A percentile compares a stretch with the other conserved stretches of the same genome.
Conservation (phyloP, 23 tunicate species). For the Ciona savignyi region DNA sequence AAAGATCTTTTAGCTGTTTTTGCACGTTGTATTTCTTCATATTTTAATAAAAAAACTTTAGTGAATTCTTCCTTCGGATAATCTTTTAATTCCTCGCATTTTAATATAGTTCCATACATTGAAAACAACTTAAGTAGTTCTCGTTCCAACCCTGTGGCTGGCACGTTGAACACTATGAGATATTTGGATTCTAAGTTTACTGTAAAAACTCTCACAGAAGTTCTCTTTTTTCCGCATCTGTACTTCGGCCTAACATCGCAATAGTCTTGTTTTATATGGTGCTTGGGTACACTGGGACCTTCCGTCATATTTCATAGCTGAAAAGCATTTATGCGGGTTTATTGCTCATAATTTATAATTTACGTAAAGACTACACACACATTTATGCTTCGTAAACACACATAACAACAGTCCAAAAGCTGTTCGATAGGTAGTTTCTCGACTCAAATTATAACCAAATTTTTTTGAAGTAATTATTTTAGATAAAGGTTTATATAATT, state of each 20-base stretch:
- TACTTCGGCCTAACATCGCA: slow-evolving; percentile 68
- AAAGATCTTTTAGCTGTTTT: slow-evolving; percentile 52
- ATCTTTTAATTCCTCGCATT: slow-evolving; percentile 33
- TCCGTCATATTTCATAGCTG: not conserved
- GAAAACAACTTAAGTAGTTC: slow-evolving; percentile 56
- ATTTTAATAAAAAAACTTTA: slow-evolving; percentile 48
- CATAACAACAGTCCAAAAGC: too few species aligned
- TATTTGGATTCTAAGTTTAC: slow-evolving; percentile 63
- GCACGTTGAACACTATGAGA: slow-evolving; percentile 43
- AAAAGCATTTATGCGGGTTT: too few species aligned
- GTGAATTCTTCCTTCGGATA: slow-evolving; percentile 75
- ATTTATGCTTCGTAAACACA: too few species aligned
- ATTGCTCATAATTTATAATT: too few species aligned
- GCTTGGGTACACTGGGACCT: slow-evolving; percentile 17
- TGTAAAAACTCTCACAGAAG: slow-evolving; percentile 84
- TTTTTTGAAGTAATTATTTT: too few species aligned
- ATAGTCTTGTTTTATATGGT: slow-evolving; percentile 66
- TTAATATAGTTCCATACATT: slow-evolving; percentile 36
- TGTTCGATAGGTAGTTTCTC: too few species aligned
- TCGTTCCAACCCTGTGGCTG: slow-evolving; percentile 52
- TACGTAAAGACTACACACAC: too few species aligned
- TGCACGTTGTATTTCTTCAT: slow-evolving; percentile 61
- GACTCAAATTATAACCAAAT: too few species aligned
- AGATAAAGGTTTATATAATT: too few species aligned
- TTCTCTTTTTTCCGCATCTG: slow-evolving; percentile 48